Evolutionary conservation across 2,797 vertebrate species (phyloP).

Genomic region (Leptoclinus maculatus): DNA sequence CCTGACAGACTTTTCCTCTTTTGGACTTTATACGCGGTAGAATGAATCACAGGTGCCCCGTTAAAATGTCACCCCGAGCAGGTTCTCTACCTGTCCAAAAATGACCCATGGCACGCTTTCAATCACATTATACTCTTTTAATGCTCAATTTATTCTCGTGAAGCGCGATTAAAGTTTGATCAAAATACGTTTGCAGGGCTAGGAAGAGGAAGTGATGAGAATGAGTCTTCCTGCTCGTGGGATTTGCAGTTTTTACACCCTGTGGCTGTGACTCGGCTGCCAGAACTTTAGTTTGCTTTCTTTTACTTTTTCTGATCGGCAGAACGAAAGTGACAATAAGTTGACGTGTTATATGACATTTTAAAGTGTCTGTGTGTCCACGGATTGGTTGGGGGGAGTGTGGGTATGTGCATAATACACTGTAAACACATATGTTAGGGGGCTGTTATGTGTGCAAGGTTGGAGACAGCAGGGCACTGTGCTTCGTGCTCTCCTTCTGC

Average conservation of each 20-base stretch:
- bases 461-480: slow-evolving; percentile 50
- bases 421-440: slow-evolving; percentile 55
- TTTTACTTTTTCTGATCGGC: slow-evolving; percentile 59
- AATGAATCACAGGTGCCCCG: slow-evolving; percentile 81
- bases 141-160: slow-evolving; percentile 12
- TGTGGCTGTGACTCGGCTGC: slow-evolving; percentile 46
- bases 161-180: slow-evolving; percentile 66
- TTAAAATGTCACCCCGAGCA: slow-evolving; percentile 74
- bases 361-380: slow-evolving; percentile 27
- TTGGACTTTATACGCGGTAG: slow-evolving; percentile 71
- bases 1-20: slow-evolving; percentile 84
- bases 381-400: slow-evolving; percentile 29
- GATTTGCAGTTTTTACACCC: slow-evolving; percentile 67
- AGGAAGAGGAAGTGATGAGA: slow-evolving; percentile 67
- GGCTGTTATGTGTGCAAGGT: slow-evolving; percentile 31
- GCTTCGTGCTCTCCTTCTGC: slow-evolving; percentile 50
- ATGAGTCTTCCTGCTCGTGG: slow-evolving; percentile 63
- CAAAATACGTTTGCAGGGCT: slow-evolving; percentile 47
- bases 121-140: slow-evolving; percentile 22
- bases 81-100: slow-evolving; percentile 50
- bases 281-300: slow-evolving; percentile 55
- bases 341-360: slow-evolving; percentile 33
- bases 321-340: slow-evolving; percentile 43
- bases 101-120: slow-evolving; percentile 1
- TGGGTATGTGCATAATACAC: slow-evolving; percentile 31